phyloP scores from a whole-genome alignment of 2,797 vertebrate genomes.

The Takifugu ocellatus region DNA sequence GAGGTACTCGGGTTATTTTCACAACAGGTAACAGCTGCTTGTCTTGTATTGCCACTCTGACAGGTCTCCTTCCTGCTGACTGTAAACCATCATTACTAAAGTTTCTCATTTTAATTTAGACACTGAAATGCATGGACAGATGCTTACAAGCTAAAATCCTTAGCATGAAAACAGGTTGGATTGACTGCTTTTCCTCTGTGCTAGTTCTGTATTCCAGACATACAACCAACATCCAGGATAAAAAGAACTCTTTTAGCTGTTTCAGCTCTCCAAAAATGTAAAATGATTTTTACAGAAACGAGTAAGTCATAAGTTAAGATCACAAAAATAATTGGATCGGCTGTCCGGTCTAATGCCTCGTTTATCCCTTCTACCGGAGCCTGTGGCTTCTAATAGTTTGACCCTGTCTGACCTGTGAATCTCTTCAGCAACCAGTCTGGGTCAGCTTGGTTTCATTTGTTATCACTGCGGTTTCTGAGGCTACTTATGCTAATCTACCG shows the following conservation, averaged over 20 bases:
- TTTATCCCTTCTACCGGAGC: not conserved
- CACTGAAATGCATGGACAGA: not conserved
- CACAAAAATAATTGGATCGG: slow-evolving; percentile 11
- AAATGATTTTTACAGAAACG: not conserved
- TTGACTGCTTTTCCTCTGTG: too few relatives aligned
- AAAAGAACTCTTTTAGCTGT: too few relatives aligned
- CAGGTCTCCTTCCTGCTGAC: slow-evolving; percentile 39
- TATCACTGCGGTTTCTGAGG: too few relatives aligned
- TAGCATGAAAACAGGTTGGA: not conserved
- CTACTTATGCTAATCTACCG: too few relatives aligned
- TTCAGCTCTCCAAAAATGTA: not conserved
- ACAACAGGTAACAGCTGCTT: slow-evolving; percentile 25
- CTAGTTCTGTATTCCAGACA: too few relatives aligned
- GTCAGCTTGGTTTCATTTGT: not conserved
- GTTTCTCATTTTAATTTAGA: not conserved
- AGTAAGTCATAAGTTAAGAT: not conserved
- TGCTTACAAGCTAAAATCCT: not conserved
- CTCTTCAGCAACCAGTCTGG: not conserved
- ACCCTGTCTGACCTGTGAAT: slow-evolving; percentile 2
- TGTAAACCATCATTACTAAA: slow-evolving; percentile 19
- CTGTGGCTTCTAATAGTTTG: not conserved
- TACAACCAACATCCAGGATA: too few relatives aligned
- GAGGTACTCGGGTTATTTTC: slow-evolving; percentile 27
- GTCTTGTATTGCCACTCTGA: slow-evolving; percentile 4
- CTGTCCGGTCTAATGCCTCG: slow-evolving; percentile 4